A percentile compares a stretch with the other conserved stretches of the same genome.
Evolutionary conservation across 2,888 invertebrate species (phyloP).

Genomic region (Sepioteuthis lessoniana): DNA sequence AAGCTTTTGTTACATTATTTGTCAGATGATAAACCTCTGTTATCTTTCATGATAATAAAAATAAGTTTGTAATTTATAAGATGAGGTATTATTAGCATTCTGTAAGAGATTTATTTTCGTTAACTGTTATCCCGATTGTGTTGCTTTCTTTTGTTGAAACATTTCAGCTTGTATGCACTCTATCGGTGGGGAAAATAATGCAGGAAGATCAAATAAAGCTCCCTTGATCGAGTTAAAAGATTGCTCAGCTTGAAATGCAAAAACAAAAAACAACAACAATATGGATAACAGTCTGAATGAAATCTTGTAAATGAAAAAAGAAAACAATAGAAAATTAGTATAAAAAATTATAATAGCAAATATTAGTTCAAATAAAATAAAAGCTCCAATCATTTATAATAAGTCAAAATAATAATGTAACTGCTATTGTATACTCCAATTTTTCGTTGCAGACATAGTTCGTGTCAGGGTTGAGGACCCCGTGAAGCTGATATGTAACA

Average conservation of each 20-base stretch:
- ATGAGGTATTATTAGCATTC: not conserved
- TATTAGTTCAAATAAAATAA: not conserved
- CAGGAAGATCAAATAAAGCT: not conserved
- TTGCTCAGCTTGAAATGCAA: not conserved
- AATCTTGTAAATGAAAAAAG: not conserved
- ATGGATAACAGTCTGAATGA: not conserved
- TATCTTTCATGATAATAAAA: not conserved
- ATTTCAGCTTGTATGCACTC: conserved; percentile 33
- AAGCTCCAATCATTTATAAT: not conserved
- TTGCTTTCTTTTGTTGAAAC: not conserved
- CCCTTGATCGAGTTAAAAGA: not conserved
- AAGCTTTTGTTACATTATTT: not conserved
- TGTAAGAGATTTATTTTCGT: not conserved
- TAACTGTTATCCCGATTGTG: not conserved
- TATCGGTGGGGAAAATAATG: not conserved
- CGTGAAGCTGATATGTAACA: conserved; percentile 48
- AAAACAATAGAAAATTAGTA: not conserved
- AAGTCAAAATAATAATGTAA: not conserved
- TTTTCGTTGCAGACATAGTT: conserved; percentile 47
- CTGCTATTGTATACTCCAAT: conserved; percentile 45
- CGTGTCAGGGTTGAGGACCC: conserved; percentile 47
- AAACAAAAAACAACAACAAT: not conserved
- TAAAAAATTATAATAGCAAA: not conserved
- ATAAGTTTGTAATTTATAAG: not conserved
- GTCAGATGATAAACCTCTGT: not conserved